A percentile compares a stretch with the other conserved stretches of the same genome.
Conservation (phyloP, 2,797 vertebrate species). For the Artibeus jamaicensis region DNA sequence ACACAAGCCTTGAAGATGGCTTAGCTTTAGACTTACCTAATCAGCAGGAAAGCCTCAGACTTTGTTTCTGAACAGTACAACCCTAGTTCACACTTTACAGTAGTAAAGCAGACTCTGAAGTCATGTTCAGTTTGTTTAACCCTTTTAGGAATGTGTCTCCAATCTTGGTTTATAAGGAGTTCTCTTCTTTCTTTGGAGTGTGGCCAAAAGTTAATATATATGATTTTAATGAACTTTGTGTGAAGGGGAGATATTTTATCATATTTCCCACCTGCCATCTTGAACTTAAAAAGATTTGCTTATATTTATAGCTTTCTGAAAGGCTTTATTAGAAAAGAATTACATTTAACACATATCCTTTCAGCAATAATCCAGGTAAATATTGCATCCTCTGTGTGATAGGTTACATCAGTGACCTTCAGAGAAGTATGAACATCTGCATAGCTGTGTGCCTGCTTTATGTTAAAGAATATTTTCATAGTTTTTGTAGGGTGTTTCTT, state of each 20-base stretch:
- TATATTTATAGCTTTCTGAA: background rate
- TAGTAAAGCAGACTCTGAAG: background rate
- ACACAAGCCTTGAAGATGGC: background rate
- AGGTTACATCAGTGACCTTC: background rate
- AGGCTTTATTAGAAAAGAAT: background rate
- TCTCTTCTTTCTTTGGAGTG: background rate
- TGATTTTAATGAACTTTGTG: background rate
- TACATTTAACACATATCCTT: background rate
- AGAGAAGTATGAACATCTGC: background rate
- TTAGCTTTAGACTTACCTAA: background rate
- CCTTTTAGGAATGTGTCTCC: background rate
- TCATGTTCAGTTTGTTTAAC: background rate
- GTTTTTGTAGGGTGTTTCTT: background rate
- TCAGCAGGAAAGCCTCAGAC: background rate
- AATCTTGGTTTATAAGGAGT: background rate
- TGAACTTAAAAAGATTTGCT: background rate
- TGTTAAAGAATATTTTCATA: background rate
- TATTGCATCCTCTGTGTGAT: background rate
- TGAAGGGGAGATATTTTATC: background rate
- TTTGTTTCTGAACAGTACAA: background rate
- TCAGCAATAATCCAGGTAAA: background rate
- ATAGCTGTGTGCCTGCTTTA: background rate
- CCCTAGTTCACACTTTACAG: background rate
- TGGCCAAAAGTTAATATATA: background rate
- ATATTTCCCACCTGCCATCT: background rate